These are phyloP conservation scores for Rhabdornis inornatus DNA, from an alignment of 2,113 vertebrate genomes.

Conservation along the genomic window DNA sequence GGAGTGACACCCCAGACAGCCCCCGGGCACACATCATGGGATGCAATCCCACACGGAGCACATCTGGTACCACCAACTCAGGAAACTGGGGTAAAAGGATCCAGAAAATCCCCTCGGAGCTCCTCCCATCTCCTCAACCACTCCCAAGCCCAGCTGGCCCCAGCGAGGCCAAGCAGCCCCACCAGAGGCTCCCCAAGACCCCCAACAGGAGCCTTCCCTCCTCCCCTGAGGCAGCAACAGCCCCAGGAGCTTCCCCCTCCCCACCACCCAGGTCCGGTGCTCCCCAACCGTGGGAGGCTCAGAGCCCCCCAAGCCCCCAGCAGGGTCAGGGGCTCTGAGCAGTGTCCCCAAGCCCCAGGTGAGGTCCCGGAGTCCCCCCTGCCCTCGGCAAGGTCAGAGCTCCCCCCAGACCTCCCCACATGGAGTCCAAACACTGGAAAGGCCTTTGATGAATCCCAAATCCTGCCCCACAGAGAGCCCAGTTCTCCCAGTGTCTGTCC, in stretches of 20 bases:
- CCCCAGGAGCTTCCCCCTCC: background rate
- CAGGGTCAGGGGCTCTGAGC: background rate
- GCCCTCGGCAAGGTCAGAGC: background rate
- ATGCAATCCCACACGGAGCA: accelerated
- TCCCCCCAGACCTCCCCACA: accelerated
- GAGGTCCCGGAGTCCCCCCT: too few species aligned
- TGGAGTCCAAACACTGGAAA: background rate
- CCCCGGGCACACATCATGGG: accelerated
- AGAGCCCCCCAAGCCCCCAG: background rate
- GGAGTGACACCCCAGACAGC: accelerated
- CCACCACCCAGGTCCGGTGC: background rate
- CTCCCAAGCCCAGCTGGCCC: too few species aligned
- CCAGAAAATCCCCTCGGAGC: background rate
- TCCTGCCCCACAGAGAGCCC: background rate
- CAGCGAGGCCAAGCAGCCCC: background rate
- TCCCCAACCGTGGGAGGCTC: accelerated
- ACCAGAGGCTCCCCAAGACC: background rate
- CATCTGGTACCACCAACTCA: too few species aligned
- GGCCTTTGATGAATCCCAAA: background rate
- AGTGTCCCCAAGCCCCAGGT: too few species aligned
- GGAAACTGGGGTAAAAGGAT: accelerated
- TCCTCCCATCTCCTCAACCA: background rate
- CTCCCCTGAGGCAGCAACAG: background rate
- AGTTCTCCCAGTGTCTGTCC: background rate
- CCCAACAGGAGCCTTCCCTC: too few species aligned